These are phyloP conservation scores for Henricia sp. DNA, from an alignment of 53 echinoderm and acorn worm species.

Conservation along the genomic window DNA sequence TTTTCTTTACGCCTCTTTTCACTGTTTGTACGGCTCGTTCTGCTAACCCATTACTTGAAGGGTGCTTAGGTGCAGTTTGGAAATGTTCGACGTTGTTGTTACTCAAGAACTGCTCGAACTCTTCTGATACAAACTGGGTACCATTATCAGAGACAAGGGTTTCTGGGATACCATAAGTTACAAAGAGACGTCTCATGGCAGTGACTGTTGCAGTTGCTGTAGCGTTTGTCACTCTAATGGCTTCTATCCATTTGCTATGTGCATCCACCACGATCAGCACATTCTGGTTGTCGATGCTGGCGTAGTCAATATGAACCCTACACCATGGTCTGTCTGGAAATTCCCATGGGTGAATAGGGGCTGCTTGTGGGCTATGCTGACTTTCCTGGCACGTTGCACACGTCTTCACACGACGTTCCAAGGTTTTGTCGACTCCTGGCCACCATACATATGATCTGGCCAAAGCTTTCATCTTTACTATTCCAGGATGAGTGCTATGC, in stretches of 20 bases:
- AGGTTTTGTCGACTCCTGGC: slow-evolving; percentile 40
- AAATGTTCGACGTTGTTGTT: slow-evolving; percentile 32
- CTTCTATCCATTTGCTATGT: slow-evolving; percentile 57
- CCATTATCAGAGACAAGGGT: no score
- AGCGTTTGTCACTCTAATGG: slow-evolving; percentile 16
- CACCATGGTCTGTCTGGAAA: slow-evolving; percentile 61
- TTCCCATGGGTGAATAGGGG: slow-evolving; percentile 68
- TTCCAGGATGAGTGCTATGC: slow-evolving; percentile 58
- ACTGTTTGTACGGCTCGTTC: slow-evolving; percentile 65
- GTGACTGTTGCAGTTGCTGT: slow-evolving; percentile 48
- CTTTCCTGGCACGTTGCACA: slow-evolving; percentile 52
- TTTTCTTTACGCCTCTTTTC: slow-evolving; percentile 47
- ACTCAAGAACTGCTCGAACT: slow-evolving; percentile 2
- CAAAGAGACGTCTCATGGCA: slow-evolving; percentile 55
- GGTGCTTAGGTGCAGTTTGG: slow-evolving; percentile 61
- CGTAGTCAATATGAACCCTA: slow-evolving; percentile 30
- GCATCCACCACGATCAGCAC: slow-evolving; percentile 30
- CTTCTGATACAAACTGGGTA: slow-evolving; percentile 44
- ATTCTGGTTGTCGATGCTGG: slow-evolving; percentile 20
- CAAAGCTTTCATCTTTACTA: slow-evolving; percentile 68
- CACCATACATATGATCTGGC: slow-evolving; percentile 69
- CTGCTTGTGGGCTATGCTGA: slow-evolving; percentile 24
- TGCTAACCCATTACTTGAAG: slow-evolving; percentile 54
- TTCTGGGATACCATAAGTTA: no score
- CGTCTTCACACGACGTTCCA: slow-evolving; percentile 38